Base-by-base conservation (phyloP, 2,888 invertebrate species). In the Ophion costatus region DNA sequence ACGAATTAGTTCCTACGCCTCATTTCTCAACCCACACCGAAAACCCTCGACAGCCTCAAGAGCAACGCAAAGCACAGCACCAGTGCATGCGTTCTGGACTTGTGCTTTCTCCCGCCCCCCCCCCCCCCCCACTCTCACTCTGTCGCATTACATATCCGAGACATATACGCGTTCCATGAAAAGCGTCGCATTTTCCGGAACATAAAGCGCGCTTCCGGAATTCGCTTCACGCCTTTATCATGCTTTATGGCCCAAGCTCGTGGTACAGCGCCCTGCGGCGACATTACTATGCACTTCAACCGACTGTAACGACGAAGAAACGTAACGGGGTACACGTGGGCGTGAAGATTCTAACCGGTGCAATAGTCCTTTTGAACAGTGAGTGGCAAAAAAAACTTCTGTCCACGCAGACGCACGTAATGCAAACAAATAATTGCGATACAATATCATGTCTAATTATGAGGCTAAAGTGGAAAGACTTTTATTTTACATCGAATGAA, bases 191-290 rank as follows among this genome's bases (percentile, higher is more conserved):
- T 83, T 83, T 83, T 83, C 83, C 83, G 83, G 81, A 70, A 83
- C 83, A 84, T 84, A 84, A 84, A 84, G 71, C 77, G 77, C 45
- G 81, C 71, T 77, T 70, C 76, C 67, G 82, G 84, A 84, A 84
- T 84, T 84, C 77, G 71, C 82, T 84, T 82, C 84, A 82, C 84
- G 84, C 84, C 84, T 84, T 77, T 84, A 84, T 84, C 81, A 57
- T 77, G 81, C 81, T 77, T 81, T 81, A 77, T 71, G 71, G 69
- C 73, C 57, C 42, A 42, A 51, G 61, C 63, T 11, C 61, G 20
- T 70, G 24, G 66, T 77, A 73, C 77, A 73, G 56, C 59, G 42
- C 20, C 64, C 74, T 24, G 73, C 75, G 24, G 42, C 63, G 38
- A 29, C 20, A 20, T 64, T 77, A 77, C 71, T 63, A 64, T 61